phyloP scores from a whole-genome alignment of 2,113 vertebrate species.

The Oncorhynchus tshawytscha region DNA sequence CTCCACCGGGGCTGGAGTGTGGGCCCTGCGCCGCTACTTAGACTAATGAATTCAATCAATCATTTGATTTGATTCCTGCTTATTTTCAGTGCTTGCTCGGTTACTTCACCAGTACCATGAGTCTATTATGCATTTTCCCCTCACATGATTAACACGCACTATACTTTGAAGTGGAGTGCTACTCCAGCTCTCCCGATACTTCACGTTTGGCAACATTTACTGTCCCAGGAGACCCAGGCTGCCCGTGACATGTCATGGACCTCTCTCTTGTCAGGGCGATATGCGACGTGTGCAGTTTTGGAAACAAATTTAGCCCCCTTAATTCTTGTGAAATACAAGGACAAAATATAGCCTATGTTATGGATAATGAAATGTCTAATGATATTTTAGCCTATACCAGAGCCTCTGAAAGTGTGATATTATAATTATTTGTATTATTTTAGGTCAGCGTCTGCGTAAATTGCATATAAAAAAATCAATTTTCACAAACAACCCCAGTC shows the following conservation, averaged over 20 bases:
- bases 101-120: conserved; percentile 60
- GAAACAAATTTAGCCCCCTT: neutral
- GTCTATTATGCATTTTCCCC: conserved; percentile 57
- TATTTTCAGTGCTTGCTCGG: conserved; percentile 68
- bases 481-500: no score
- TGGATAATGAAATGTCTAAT: no score
- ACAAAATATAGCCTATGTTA: no score
- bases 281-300: neutral
- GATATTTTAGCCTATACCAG: no score
- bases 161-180: conserved; percentile 54
- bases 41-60: conserved; percentile 69
- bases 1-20: neutral
- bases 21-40: conserved; percentile 34
- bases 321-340: no score
- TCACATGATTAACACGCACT: conserved; percentile 37
- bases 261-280: conserved; percentile 67
- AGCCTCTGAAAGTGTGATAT: no score
- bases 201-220: conserved; percentile 59
- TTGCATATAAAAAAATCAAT: no score
- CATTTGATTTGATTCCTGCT: conserved; percentile 70
- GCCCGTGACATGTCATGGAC: conserved; percentile 54
- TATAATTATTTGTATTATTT: no score
- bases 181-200: conserved; percentile 62
- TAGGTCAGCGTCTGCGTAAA: no score
- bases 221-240: conserved; percentile 29